A percentile compares a stretch with the other conserved stretches of the same genome.
Conservation (phyloP, 1,140 invertebrate genomes). For the Homalodisca vitripennis region DNA sequence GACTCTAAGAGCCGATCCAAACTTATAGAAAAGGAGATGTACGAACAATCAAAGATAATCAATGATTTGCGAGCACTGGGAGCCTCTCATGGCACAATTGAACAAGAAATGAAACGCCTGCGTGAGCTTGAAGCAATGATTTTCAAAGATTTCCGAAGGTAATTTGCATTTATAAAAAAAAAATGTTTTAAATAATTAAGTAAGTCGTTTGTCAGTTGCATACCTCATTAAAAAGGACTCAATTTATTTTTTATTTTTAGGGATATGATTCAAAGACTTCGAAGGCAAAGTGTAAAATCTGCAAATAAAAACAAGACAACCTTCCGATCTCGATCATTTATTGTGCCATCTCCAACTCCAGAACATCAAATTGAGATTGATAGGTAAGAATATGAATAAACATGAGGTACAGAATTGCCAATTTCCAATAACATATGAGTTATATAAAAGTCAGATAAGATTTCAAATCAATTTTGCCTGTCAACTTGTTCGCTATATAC, state of each 20-base stretch:
- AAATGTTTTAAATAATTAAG: constrained; percentile 4
- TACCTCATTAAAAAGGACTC: no score
- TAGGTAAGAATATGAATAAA: constrained; percentile 39
- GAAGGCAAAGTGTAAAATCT: constrained; percentile 82
- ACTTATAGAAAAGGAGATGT: constrained; percentile 96
- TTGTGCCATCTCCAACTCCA: constrained; percentile 63
- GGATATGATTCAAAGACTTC: constrained; percentile 86
- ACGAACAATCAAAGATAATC: constrained; percentile 92
- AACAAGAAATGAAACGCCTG: constrained; percentile 85
- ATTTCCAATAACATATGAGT: no score
- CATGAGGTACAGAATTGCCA: background rate
- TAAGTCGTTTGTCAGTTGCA: no score
- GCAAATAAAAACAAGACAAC: constrained; percentile 56
- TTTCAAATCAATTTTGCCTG: no score
- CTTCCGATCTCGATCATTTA: constrained; percentile 66
- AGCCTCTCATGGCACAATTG: constrained; percentile 87
- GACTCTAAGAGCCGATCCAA: constrained; percentile 88
- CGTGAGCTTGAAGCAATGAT: constrained; percentile 90
- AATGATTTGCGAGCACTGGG: constrained; percentile 87
- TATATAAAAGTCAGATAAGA: no score
- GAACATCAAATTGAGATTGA: constrained; percentile 54
- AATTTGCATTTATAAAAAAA: no score
- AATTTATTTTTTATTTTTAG: constrained; percentile 56
- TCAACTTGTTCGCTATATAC: no score
- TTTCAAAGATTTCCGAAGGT: constrained; percentile 81